phyloP scores from a whole-genome alignment of 2,888 invertebrate genomes.

The Malthinus flaveolus region DNA sequence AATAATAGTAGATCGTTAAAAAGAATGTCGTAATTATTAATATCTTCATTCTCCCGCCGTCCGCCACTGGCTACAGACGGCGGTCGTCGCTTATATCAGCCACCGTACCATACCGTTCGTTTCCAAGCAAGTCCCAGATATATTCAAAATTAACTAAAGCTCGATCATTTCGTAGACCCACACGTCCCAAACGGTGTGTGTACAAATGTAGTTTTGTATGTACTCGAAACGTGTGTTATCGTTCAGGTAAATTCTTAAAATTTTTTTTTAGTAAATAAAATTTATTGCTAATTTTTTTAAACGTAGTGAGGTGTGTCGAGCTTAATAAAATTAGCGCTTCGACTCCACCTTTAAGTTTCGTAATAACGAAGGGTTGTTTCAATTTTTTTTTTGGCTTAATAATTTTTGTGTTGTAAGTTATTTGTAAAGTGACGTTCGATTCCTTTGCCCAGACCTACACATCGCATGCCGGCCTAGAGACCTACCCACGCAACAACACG shows the following conservation, averaged over 20 bases:
- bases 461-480: conserved; percentile 34
- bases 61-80: conserved; percentile 27
- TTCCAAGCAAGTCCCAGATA: conserved; percentile 49
- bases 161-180: conserved; percentile 42
- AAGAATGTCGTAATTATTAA: conserved; percentile 3
- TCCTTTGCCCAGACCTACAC: conserved; percentile 31
- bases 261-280: not conserved
- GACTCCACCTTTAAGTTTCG: not conserved
- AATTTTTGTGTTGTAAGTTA: not conserved
- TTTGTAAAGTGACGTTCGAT: conserved; percentile 26
- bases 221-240: conserved; percentile 34
- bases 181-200: conserved; percentile 27
- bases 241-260: conserved; percentile 32
- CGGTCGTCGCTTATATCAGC: conserved; percentile 26
- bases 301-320: not conserved
- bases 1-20: not conserved
- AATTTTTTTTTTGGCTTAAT: conserved; percentile 3
- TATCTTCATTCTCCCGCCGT: conserved; percentile 10
- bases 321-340: conserved; percentile 2
- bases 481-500: conserved; percentile 30
- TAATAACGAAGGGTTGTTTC: not conserved
- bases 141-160: conserved; percentile 54
- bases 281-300: not conserved
- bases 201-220: conserved; percentile 30
- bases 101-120: conserved; percentile 14